phyloP scores from a whole-genome alignment of 2,888 invertebrate species.

The Zygogramma bicolorata region DNA sequence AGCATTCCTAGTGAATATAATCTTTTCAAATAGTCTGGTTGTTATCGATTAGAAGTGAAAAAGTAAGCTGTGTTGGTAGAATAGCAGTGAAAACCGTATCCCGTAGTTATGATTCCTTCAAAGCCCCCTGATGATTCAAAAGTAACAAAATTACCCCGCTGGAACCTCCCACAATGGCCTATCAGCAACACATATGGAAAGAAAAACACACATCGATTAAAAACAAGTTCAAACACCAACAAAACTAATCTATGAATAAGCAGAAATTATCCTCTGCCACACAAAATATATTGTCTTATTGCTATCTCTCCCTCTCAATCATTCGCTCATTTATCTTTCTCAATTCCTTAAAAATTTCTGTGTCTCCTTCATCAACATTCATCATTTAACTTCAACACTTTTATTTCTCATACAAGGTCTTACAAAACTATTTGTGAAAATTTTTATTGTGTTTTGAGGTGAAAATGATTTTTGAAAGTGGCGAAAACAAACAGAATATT shows the following conservation, averaged over 20 bases:
- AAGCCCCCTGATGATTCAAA: neutral
- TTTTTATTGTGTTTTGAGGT: too few species aligned
- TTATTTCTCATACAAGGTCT: too few species aligned
- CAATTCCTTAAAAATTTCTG: too few species aligned
- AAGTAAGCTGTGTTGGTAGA: neutral
- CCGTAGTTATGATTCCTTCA: neutral
- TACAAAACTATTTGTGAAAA: too few species aligned
- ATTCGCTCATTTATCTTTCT: too few species aligned
- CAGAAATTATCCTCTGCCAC: too few species aligned
- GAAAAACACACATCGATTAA: neutral
- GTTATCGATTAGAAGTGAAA: neutral
- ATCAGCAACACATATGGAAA: conserved; percentile 28
- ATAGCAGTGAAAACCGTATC: neutral
- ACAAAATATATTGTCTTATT: too few species aligned
- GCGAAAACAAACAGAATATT: too few species aligned
- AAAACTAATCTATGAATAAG: too few species aligned
- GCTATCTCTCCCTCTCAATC: neutral
- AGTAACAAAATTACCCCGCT: conserved; percentile 29
- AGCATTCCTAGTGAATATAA: neutral
- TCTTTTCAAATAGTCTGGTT: neutral
- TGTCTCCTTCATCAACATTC: too few species aligned
- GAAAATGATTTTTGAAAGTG: too few species aligned
- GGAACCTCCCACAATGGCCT: conserved; percentile 37
- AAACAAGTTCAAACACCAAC: neutral
- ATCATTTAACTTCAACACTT: too few species aligned